Evolutionary conservation across 2,113 vertebrate species (phyloP).

Genomic region (Epinephelus moara): DNA sequence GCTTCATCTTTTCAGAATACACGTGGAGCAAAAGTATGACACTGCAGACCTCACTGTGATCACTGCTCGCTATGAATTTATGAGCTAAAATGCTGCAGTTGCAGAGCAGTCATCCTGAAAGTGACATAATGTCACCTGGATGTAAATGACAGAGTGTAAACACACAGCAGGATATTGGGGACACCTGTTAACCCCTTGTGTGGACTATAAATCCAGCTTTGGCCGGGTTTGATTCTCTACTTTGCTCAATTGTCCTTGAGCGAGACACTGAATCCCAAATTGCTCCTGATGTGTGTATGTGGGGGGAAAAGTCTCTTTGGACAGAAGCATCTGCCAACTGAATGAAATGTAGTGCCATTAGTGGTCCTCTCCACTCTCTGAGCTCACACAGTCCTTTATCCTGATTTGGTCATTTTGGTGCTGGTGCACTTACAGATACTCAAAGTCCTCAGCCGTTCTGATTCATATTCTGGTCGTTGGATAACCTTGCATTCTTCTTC

Average conservation of each 20-base stretch:
- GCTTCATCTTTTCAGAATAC: neutral
- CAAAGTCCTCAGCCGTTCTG: neutral
- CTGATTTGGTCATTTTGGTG: conserved; percentile 43
- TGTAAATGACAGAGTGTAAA: neutral
- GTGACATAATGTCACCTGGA: neutral
- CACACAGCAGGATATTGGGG: no score
- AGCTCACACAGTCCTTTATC: conserved; percentile 37
- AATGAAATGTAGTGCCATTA: conserved; percentile 67
- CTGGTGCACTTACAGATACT: conserved; percentile 22
- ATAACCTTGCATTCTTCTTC: neutral
- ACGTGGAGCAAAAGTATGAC: neutral
- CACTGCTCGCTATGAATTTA: neutral
- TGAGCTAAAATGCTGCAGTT: neutral
- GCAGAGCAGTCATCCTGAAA: neutral
- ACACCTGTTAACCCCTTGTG: neutral
- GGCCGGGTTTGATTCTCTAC: conserved; percentile 1
- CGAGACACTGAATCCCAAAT: conserved; percentile 9
- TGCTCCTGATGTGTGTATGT: conserved; percentile 16
- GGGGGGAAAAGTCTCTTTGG: conserved; percentile 9
- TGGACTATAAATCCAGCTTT: neutral
- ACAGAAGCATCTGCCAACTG: conserved; percentile 50
- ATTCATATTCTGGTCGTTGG: neutral
- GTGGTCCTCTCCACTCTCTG: conserved; percentile 38
- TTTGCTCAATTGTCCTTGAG: conserved; percentile 48
- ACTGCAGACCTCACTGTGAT: neutral